Evolutionary conservation across 2,113 vertebrate species (phyloP), one percentile per base, ranked within the genome.

Genomic region (Apodemus speciosus): DNA sequence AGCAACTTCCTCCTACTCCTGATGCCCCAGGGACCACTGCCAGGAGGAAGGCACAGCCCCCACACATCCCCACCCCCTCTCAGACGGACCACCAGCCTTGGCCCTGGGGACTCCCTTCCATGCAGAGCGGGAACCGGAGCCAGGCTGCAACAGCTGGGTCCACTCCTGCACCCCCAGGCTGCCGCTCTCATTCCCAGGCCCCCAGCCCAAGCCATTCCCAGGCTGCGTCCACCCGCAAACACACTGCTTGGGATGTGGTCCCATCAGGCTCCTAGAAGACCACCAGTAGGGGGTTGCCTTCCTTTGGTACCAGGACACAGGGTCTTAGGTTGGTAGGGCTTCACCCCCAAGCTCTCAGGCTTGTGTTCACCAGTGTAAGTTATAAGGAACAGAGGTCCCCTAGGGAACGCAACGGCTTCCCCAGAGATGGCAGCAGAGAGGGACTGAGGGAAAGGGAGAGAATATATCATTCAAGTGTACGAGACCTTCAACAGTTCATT

Each of bases 111-210:
- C 92, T 27, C 56, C 89, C 87, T 58, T 84, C 4, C 0, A 64
- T 7, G 27, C 83, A 77, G 94, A 94, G 88, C 1, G 94, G 85
- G 95, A 97, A 97, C 60, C 80, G 86, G 97, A 97, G 95, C 95
- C 89, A 73, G 92, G 92, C 92, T 62, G 91, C 96, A 96, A 97
- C 97, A 97, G 97, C 97, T 97, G 97, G 95, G 69, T 93, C 95
- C 75, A 71, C 95, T 97, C 58, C 92, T 83, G 73, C 32, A 1
- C 93, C 94, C 94, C 93, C 76, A 46, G 43, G 43, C 43, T 46
- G 43, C 43, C 43, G 6, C 43, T 46, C 43, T 46, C 43, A 46
- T 46, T 46, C 56, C 56, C 53, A 56, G 96, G 94, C 92, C 92
- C 72, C 56, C 53, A 56, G 96, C 93, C 92, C 92, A 72, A 87